Conservation (phyloP, 2,797 vertebrate species). For the Trachops cirrhosus region DNA sequence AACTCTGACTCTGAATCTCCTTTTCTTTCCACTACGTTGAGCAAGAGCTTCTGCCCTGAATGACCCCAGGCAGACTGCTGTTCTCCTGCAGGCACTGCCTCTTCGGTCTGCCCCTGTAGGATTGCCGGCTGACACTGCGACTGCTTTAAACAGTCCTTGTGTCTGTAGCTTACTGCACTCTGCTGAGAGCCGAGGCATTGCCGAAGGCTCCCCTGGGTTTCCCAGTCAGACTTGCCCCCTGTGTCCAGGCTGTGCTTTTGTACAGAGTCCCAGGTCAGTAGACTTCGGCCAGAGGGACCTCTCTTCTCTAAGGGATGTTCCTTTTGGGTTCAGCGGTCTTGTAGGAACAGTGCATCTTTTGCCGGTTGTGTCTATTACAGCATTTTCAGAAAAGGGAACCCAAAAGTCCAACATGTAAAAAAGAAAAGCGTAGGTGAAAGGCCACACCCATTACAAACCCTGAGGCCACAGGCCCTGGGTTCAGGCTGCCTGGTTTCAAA, state of each 20-base stretch:
- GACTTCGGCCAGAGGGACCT: not conserved
- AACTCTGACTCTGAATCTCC: constrained; percentile 27
- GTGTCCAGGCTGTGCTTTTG: not conserved
- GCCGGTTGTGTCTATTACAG: constrained; percentile 1
- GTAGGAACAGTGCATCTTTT: not conserved
- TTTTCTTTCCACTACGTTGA: not conserved
- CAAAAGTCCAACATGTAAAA: not conserved
- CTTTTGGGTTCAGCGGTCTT: not conserved
- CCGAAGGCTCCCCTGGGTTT: not conserved
- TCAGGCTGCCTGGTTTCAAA: constrained; percentile 4
- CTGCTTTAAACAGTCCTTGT: not conserved
- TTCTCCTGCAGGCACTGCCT: not conserved
- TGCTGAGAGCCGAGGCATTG: not conserved
- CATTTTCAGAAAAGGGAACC: constrained; percentile 16
- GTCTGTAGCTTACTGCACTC: not conserved
- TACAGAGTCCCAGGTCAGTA: not conserved
- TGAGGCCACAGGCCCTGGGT: not conserved
- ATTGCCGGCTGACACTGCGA: not conserved
- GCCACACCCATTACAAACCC: not conserved
- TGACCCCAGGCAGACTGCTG: not conserved
- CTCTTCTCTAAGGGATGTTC: not conserved
- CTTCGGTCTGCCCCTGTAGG: not conserved
- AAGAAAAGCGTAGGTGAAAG: not conserved
- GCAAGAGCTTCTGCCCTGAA: not conserved
- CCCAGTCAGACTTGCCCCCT: not conserved